These are phyloP conservation scores for Dugesia japonica DNA, from an alignment of 2,888 invertebrate species.

Conservation along the genomic window DNA sequence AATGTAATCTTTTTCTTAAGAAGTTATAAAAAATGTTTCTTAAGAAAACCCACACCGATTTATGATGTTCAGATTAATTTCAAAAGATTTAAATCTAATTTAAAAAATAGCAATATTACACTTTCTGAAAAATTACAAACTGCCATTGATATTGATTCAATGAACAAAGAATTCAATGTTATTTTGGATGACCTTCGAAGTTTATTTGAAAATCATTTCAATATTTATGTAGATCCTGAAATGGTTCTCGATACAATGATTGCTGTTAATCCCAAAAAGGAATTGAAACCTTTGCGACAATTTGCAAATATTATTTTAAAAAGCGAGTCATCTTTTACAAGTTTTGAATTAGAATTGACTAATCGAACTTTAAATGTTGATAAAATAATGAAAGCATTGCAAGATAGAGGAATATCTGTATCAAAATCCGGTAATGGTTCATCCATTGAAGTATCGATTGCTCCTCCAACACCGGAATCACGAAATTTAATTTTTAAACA, in stretches of 20 bases:
- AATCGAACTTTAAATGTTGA: not conserved
- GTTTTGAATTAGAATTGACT: not conserved
- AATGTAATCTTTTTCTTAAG: no score
- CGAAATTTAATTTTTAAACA: not conserved
- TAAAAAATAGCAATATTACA: no score
- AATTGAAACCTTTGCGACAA: not conserved
- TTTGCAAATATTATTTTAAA: not conserved
- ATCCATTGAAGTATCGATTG: not conserved
- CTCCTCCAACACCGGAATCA: not conserved
- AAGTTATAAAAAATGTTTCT: no score
- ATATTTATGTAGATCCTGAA: not conserved
- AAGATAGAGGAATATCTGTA: not conserved
- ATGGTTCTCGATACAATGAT: not conserved
- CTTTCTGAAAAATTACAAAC: not conserved
- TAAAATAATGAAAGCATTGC: not conserved
- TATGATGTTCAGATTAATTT: no score
- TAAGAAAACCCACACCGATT: no score
- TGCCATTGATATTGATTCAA: not conserved
- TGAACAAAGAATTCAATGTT: not conserved
- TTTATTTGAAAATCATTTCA: not conserved
- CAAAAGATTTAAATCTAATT: no score
- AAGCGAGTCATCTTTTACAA: not conserved
- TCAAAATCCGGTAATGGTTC: not conserved
- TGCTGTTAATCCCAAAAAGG: no score
- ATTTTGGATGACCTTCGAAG: not conserved